These are phyloP conservation scores for Calliopsis andreniformis DNA, from an alignment of 1,140 invertebrate genomes.

Conservation along the genomic window DNA sequence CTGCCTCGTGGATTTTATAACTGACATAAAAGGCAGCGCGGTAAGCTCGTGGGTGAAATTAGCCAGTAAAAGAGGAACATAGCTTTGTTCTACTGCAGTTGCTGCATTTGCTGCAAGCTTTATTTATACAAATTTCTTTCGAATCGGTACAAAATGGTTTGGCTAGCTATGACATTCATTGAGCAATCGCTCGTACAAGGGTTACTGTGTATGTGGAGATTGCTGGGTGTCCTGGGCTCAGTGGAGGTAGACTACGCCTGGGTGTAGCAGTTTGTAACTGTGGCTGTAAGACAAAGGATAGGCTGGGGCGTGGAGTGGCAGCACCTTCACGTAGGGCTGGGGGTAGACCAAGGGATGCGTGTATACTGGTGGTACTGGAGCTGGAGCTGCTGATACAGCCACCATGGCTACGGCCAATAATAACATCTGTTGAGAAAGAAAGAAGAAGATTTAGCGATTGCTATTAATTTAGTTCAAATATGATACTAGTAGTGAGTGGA, in stretches of 20 bases:
- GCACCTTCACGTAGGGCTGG: constrained; percentile 50
- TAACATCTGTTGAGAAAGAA: constrained; percentile 48
- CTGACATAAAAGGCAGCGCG: not conserved
- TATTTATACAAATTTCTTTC: constrained; percentile 34
- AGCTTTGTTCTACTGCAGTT: constrained; percentile 27
- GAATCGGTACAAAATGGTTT: constrained; percentile 31
- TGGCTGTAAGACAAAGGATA: constrained; percentile 55
- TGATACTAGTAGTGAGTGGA: not conserved
- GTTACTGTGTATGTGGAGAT: not conserved
- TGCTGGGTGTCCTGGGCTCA: not conserved
- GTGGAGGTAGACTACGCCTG: constrained; percentile 45
- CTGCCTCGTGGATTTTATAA: not conserved
- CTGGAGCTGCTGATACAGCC: constrained; percentile 28
- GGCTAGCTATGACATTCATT: not conserved
- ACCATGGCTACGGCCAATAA: constrained; percentile 35
- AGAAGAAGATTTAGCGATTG: too few species aligned
- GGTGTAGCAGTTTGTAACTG: constrained; percentile 55
- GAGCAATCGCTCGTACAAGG: not conserved
- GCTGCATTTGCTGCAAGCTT: constrained; percentile 24
- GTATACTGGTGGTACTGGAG: constrained; percentile 36
- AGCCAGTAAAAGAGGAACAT: not conserved
- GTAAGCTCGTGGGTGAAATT: not conserved
- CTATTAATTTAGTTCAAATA: too few species aligned
- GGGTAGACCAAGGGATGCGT: constrained; percentile 45
- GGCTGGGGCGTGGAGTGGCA: constrained; percentile 47